Evolutionary conservation across 2,113 vertebrate species (phyloP), one percentile per base, ranked within the genome.

Genomic region (Atherinomorus stipes): DNA sequence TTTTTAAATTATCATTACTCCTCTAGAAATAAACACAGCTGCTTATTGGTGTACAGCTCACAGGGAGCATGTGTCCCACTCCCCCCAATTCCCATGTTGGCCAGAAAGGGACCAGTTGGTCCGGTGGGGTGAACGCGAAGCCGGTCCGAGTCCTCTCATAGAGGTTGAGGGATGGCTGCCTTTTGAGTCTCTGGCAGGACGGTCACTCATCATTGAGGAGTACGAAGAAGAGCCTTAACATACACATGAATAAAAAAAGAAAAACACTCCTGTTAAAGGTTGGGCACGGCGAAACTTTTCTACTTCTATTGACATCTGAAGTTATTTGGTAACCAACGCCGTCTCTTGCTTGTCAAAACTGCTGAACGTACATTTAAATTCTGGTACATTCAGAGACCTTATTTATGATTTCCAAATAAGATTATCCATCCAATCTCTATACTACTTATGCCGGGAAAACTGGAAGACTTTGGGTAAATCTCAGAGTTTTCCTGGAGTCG

Each of bases 61-160:
- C n/a, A 21, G 40, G 52, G 26, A 22, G 13, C 53, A 7, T 21
- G 21, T 13, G 10, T 47, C 3, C 1, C 5, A 71, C 85, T 74
- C 86, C 99, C 98, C 98, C 98, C n/a, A n/a, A n/a, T n/a, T n/a
- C 98, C 98, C 98, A 99, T 99, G 87, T 99, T 99, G 59, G 98
- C 96, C 2, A 99, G 91, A 92, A 99, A 99, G 47, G 98, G 96
- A 89, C 97, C 99, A 81, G 96, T 96, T 4, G 97, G 97, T 25
- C 93, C 96, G 0, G 97, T n/a, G 95, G 0, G 98, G 98, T 4
- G 97, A 98, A 1, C 97, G 94, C 0, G 97, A n/a, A n/a, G 96
- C 57, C 96, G 93, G 11, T 98, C 98, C 0, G 93, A 93, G 23
- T 98, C 97, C 31, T 99, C 97, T 0, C 94, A 99, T 31, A 95